Base-by-base conservation (phyloP, 2,113 vertebrate species). In the Panthera tigris region DNA sequence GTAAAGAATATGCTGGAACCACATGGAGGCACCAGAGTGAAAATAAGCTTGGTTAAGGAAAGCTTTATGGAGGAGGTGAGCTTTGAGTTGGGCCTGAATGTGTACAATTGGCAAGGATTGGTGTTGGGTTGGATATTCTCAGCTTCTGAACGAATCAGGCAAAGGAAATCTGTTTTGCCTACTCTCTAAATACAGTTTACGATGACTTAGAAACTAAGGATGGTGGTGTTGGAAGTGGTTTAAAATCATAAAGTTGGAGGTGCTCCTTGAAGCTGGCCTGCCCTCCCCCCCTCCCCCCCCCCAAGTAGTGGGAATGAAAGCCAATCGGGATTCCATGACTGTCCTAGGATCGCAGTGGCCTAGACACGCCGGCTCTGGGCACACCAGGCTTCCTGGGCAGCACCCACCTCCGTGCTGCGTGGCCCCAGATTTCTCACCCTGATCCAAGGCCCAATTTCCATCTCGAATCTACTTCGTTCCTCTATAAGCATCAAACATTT, bases 401-500 rank as follows among this genome's bases (percentile, higher is more conserved):
- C n/a, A 18, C 63, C 31, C 14, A 39, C 55, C 16, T 90, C 68
- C 25, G 39, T 4, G 7, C 8, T 18, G 2, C 63, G 13, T 39
- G 61, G 69, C 16, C 27, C 85, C 0, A 21, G 27, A 5, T 79
- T 61, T 76, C 68, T 68, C 63, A 39, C 5, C 33, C 33, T 79
- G 6, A 74, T n/a, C 45, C 19, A 74, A 79, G 18, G 48, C 48
- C 71, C 68, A 41, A 3, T 74, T 71, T 89, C 68, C 25, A 13
- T 39, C 68, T 93, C 1, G 1, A 89, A 68, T 95, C 89, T 82
- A 80, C 69, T 84, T 97, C 76, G 65, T 93, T 98, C 55, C 91
- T 80, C 66, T 16, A 89, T 92, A 98, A 73, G 88, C 95, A 98
- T 83, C 91, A 97, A 97, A 98, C 97, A 98, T 83, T 97, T 99